Conservation (phyloP, 2,113 vertebrate species). For the Saccopteryx bilineata region DNA sequence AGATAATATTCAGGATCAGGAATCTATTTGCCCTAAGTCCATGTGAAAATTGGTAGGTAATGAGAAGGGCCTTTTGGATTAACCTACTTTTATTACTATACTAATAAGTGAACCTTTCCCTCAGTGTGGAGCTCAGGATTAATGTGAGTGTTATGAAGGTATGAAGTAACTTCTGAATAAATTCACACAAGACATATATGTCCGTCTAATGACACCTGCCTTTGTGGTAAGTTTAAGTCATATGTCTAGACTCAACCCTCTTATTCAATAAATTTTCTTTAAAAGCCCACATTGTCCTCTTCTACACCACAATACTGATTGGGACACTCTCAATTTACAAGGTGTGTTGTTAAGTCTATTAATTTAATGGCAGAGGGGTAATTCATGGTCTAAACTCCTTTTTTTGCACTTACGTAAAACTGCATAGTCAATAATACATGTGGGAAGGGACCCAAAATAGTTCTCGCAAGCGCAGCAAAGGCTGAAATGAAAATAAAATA, state of each 20-base stretch:
- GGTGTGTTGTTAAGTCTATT: not conserved
- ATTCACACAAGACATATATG: not conserved
- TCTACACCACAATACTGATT: not conserved
- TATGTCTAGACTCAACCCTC: not conserved
- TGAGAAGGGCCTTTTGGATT: not conserved
- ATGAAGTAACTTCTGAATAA: not conserved
- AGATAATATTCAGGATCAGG: not conserved
- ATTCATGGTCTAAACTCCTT: not conserved
- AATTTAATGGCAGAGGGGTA: not conserved
- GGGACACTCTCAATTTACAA: not conserved
- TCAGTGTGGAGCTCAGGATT: not conserved
- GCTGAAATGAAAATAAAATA: not conserved
- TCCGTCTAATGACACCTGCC: not conserved
- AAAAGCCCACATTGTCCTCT: not conserved
- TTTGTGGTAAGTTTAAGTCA: not conserved
- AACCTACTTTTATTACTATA: not conserved
- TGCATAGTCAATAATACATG: not conserved
- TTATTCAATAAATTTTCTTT: not conserved
- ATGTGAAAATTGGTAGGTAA: not conserved
- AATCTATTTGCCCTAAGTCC: not conserved
- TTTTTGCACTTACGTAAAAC: not conserved
- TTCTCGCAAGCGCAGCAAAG: not conserved
- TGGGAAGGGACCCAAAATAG: not conserved
- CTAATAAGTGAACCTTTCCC: not conserved
- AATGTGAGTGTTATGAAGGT: not conserved